Percentiles rank a stretch among this genome's conserved stretches.
Evolutionary conservation across 2,113 vertebrate genomes (phyloP).

Genomic region (Callithrix jacchus): DNA sequence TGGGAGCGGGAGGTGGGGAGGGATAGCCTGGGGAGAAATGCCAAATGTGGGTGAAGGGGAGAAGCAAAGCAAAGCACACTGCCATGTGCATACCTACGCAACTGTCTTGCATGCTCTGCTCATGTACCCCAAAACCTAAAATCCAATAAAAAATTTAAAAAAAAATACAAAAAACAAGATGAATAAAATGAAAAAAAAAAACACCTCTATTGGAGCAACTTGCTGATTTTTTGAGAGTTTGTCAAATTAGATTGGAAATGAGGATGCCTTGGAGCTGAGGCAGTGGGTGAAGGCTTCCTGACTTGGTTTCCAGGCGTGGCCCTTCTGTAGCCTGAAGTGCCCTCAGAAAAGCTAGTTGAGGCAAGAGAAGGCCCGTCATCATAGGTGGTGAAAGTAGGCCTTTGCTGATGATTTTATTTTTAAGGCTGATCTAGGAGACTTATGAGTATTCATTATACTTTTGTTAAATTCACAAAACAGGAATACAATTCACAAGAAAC

Average conservation of each 20-base stretch:
- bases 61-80: too few species aligned
- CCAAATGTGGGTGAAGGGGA: too few species aligned
- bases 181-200: too few species aligned
- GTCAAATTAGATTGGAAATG: not conserved
- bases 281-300: not conserved
- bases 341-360: not conserved
- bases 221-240: not conserved
- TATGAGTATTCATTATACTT: not conserved
- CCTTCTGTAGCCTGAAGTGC: not conserved
- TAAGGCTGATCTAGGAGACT: not conserved
- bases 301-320: not conserved
- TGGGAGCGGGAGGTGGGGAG: too few species aligned
- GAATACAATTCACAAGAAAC: too few species aligned
- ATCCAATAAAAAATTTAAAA: too few species aligned
- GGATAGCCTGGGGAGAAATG: too few species aligned
- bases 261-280: not conserved
- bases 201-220: not conserved
- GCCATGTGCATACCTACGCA: too few species aligned
- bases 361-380: not conserved
- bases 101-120: too few species aligned
- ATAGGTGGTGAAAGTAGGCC: not conserved
- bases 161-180: too few species aligned
- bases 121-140: too few species aligned
- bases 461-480: not conserved
- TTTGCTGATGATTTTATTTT: not conserved